phyloP scores from a whole-genome alignment of 1,140 invertebrate species.

The Bombus superbus region DNA sequence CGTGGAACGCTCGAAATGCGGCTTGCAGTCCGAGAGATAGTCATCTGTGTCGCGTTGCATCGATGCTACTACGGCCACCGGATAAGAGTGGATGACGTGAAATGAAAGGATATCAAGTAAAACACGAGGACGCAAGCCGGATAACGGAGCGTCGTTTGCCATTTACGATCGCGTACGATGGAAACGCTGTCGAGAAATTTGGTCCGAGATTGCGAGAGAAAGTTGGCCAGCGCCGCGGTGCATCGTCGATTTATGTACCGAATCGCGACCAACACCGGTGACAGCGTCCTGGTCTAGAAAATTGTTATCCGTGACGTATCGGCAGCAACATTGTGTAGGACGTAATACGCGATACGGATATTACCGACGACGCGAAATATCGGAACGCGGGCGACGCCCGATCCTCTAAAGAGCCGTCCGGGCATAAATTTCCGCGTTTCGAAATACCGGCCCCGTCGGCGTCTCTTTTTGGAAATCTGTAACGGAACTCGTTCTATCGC shows the following conservation, averaged over 20 bases:
- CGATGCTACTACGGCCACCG: neutral
- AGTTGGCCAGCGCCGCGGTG: neutral
- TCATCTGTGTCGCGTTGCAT: too few species aligned
- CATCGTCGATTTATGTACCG: slow-evolving; percentile 12
- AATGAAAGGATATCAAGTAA: slow-evolving; percentile 36
- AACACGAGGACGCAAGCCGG: neutral
- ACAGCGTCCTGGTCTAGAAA: slow-evolving; percentile 7
- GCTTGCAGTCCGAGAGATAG: neutral
- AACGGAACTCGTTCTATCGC: neutral
- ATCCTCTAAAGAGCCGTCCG: neutral
- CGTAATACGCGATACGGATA: slow-evolving; percentile 24
- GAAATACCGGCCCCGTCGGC: too few species aligned
- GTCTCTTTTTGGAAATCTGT: neutral
- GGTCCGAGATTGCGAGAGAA: slow-evolving; percentile 7
- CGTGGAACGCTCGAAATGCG: neutral
- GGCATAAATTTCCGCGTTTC: slow-evolving; percentile 18
- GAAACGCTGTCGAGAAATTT: neutral
- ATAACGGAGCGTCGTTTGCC: slow-evolving; percentile 21
- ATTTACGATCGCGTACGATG: slow-evolving; percentile 40
- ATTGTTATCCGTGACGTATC: slow-evolving; percentile 44
- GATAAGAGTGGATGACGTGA: slow-evolving; percentile 1
- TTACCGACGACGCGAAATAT: slow-evolving; percentile 2
- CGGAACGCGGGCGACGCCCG: neutral
- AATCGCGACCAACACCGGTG: slow-evolving; percentile 23
- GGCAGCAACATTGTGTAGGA: slow-evolving; percentile 5